These are phyloP conservation scores for Mustelus asterias DNA, from an alignment of 2,113 vertebrate species.

Conservation along the genomic window DNA sequence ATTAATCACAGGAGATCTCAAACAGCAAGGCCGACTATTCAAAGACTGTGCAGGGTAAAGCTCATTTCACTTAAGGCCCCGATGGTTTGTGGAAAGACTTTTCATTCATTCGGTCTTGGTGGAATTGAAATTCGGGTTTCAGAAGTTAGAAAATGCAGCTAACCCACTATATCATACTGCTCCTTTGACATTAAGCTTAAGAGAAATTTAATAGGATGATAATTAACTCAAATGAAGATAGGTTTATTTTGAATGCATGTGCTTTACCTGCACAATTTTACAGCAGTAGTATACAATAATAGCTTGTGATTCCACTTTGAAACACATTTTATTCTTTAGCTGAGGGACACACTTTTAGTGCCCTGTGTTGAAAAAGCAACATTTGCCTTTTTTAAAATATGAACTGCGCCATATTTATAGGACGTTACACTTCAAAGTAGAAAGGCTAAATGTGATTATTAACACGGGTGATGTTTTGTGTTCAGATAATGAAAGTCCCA, in stretches of 20 bases:
- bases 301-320: neutral
- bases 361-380: neutral
- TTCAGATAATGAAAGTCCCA: neutral
- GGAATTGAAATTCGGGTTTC: neutral
- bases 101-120: neutral
- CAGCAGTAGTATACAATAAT: neutral
- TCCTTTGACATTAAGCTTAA: neutral
- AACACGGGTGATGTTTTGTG: neutral
- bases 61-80: neutral
- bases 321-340: neutral
- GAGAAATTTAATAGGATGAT: neutral
- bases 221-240: neutral
- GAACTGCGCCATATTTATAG: neutral
- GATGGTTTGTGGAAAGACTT: neutral
- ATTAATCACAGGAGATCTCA: constrained; percentile 17
- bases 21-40: neutral
- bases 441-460: neutral
- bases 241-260: neutral
- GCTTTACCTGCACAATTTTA: neutral
- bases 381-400: neutral
- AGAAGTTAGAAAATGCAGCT: neutral
- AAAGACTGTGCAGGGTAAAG: neutral
- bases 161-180: neutral
- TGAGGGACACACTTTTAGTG: neutral
- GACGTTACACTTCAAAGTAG: neutral